These are phyloP conservation scores for Gorsachius goisagi DNA, from an alignment of 2,113 vertebrate species.

Conservation along the genomic window DNA sequence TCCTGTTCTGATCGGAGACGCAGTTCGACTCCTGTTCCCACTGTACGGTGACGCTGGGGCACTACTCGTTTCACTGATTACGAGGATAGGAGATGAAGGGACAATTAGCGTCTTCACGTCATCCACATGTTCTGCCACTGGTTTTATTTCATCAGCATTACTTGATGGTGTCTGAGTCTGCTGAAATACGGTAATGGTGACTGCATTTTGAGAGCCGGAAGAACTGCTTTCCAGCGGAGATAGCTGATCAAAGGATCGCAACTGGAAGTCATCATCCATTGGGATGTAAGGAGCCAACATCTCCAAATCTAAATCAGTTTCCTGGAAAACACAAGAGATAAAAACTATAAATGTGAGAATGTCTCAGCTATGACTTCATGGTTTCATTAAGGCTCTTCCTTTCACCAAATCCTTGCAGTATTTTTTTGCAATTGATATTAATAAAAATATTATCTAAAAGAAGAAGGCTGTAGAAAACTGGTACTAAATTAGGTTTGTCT, in stretches of 20 bases:
- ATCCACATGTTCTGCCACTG: conserved; percentile 48
- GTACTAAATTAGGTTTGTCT: no score
- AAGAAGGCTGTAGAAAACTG: neutral
- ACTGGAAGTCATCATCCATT: conserved; percentile 98
- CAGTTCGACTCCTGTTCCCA: conserved; percentile 68
- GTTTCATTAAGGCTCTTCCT: neutral
- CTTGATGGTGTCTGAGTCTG: conserved; percentile 17
- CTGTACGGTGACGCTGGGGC: conserved; percentile 75
- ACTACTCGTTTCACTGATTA: conserved; percentile 66
- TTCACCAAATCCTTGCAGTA: neutral
- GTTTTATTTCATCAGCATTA: conserved; percentile 58
- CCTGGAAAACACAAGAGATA: conserved; percentile 54
- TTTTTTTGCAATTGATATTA: neutral
- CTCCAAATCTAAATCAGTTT: conserved; percentile 90
- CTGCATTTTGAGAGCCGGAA: conserved; percentile 54
- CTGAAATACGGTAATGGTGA: conserved; percentile 59
- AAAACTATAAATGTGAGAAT: neutral
- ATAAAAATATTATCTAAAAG: neutral
- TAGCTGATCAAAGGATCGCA: conserved; percentile 84
- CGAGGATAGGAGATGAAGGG: conserved; percentile 73
- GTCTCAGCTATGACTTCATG: neutral
- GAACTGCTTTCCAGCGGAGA: conserved; percentile 79
- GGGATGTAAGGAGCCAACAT: conserved; percentile 98
- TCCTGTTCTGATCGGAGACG: conserved; percentile 77
- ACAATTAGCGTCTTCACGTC: conserved; percentile 58